A percentile compares a stretch with the other conserved stretches of the same genome.
Conservation (phyloP, 2,888 invertebrate genomes). For the Laspeyria flexula region DNA sequence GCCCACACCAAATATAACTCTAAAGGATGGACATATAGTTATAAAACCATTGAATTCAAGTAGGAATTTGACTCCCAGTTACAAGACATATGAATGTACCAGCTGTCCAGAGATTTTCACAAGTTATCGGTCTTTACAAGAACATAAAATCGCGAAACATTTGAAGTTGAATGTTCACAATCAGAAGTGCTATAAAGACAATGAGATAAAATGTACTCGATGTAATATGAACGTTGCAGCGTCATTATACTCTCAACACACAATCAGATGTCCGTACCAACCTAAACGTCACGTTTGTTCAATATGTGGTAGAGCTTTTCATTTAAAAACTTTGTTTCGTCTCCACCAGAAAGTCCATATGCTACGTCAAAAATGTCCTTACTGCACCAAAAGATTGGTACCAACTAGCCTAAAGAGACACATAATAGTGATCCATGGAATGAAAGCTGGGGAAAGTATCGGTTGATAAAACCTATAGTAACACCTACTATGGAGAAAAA, state of each 20-base stretch:
- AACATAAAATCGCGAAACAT: slow-evolving; percentile 57
- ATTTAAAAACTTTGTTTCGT: slow-evolving; percentile 39
- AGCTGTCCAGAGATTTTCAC: slow-evolving; percentile 57
- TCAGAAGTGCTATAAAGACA: slow-evolving; percentile 55
- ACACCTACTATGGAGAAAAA: slow-evolving; percentile 44
- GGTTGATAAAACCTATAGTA: slow-evolving; percentile 49
- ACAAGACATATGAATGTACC: slow-evolving; percentile 51
- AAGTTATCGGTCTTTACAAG: slow-evolving; percentile 51
- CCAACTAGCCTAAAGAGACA: slow-evolving; percentile 47
- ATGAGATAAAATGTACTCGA: slow-evolving; percentile 50
- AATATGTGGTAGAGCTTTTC: slow-evolving; percentile 52
- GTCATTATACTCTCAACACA: slow-evolving; percentile 54
- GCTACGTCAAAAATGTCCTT: slow-evolving; percentile 45
- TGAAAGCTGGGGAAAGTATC: slow-evolving; percentile 50
- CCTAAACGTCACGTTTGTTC: slow-evolving; percentile 50
- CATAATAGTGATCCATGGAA: slow-evolving; percentile 47
- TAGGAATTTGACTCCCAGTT: slow-evolving; percentile 36
- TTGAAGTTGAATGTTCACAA: slow-evolving; percentile 57
- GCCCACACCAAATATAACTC: slow-evolving; percentile 41
- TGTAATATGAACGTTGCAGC: slow-evolving; percentile 55
- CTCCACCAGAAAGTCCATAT: slow-evolving; percentile 50
- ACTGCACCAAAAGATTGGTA: slow-evolving; percentile 45
- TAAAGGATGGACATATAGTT: slow-evolving; percentile 53
- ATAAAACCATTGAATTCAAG: slow-evolving; percentile 43
- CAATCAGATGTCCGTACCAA: slow-evolving; percentile 42